Conservation (phyloP, 2,888 invertebrate genomes). For the Apotomis turbidana region DNA sequence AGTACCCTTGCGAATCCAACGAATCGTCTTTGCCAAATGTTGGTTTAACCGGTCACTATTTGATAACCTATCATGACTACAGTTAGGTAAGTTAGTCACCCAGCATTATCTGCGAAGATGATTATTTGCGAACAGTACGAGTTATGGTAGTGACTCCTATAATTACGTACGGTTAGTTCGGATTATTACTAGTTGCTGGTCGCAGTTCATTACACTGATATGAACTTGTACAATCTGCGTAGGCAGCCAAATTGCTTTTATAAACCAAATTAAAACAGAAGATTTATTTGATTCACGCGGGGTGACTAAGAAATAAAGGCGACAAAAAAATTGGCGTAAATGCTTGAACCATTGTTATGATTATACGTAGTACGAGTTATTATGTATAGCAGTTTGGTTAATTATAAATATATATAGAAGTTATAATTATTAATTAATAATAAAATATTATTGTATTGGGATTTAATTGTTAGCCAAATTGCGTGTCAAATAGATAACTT, state of each 20-base stretch:
- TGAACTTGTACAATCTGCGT: constrained; percentile 58
- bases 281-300: constrained; percentile 1
- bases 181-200: constrained; percentile 36
- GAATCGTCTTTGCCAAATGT: too few species aligned
- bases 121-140: constrained; percentile 31
- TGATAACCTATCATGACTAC: not conserved
- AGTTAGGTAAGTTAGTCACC: constrained; percentile 28
- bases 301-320: constrained; percentile 3
- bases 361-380: not conserved
- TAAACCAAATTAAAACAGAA: constrained; percentile 46
- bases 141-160: constrained; percentile 18
- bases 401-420: too few species aligned
- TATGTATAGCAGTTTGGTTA: not conserved
- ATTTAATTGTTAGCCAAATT: too few species aligned
- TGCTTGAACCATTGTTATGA: not conserved
- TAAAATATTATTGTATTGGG: too few species aligned
- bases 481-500: not conserved
- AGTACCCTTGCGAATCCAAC: too few species aligned
- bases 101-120: constrained; percentile 2
- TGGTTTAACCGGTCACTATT: too few species aligned
- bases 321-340: not conserved
- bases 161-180: constrained; percentile 39
- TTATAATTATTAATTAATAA: too few species aligned
- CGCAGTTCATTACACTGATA: constrained; percentile 57
- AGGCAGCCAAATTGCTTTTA: constrained; percentile 60